Evolutionary conservation across 2,797 vertebrate species (phyloP).

Genomic region (Hapalemur alaotrensis): DNA sequence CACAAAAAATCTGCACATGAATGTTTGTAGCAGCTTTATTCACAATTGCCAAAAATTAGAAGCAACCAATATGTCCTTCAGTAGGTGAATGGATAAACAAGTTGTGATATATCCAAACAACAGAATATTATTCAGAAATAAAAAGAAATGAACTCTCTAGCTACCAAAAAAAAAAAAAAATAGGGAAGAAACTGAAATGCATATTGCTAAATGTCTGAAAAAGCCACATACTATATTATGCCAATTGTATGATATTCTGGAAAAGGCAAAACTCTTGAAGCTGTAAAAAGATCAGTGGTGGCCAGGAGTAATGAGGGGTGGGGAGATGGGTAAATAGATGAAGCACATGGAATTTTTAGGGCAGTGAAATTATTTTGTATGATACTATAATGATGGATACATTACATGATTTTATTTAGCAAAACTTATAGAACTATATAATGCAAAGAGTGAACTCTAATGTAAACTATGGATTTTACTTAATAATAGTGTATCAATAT

Average conservation of each 20-base stretch:
- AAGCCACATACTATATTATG: neutral
- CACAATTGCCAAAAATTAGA: neutral
- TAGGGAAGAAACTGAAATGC: neutral
- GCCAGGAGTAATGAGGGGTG: neutral
- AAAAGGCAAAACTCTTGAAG: neutral
- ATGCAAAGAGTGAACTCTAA: neutral
- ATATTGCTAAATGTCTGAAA: neutral
- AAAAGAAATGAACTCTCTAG: slow-evolving; percentile 21
- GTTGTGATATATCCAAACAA: neutral
- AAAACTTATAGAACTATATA: neutral
- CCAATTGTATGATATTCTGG: neutral
- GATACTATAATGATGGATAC: neutral
- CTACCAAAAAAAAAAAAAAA: neutral
- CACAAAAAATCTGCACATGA: neutral
- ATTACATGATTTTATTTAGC: neutral
- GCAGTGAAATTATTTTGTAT: neutral
- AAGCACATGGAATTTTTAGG: neutral
- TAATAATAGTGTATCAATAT: neutral
- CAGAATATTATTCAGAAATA: neutral
- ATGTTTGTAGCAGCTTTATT: neutral
- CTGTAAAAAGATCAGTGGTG: neutral
- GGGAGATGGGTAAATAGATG: neutral
- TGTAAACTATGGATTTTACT: neutral
- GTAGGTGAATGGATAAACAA: neutral
- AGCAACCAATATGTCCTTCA: neutral